Base-by-base conservation (phyloP, 1,140 invertebrate species). In the Pseudomyrmex concolor region DNA sequence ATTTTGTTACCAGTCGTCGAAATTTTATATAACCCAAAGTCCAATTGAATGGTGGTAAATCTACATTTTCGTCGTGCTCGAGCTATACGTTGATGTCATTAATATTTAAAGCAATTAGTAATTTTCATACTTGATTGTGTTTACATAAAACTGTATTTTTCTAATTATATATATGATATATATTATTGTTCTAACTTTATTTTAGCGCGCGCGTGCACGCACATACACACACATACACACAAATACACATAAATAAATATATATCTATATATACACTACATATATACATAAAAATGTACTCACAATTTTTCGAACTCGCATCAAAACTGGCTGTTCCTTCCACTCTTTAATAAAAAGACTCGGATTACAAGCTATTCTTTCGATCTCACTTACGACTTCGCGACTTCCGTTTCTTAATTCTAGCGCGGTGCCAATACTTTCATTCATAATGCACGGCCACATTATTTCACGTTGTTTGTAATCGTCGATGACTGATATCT, bases 21-120 rank as follows among this genome's bases (percentile, higher is more conserved):
- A 94, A 92, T 59, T 89, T 90, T 10, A 34, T 74, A 25, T 94
- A 93, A 43, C 92, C 93, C 62, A 72, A 51, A 7, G 91, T 92
- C 93, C 93, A 94, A 83, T 94, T 91, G 68, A 94, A 93, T 0
- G 86, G 9, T 0, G 86, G 84, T 9, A 91, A 17, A 17, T 73
- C 19, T 12, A 76, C 84, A 13, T 55, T 71, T 12, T 87, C 34
- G 13, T 90, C 82, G 19, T 80, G 73, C 25, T 89, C 71, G 17
- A 92, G 71, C 91, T 92, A 17, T 9, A 68, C 77, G 45, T 12
- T 55, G 34, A 66, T 76, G 19, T 66, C 10, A 55, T 25, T 17
- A 2, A 17, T 3, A 10, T 4, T 48, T 2, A 73, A 59, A 70
- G 12, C n/a, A 13, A 51, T n/a, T 64, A 22, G 13, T 67, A 48